Base-by-base conservation (phyloP, 2,888 invertebrate species). In the Cynaeus angustus region DNA sequence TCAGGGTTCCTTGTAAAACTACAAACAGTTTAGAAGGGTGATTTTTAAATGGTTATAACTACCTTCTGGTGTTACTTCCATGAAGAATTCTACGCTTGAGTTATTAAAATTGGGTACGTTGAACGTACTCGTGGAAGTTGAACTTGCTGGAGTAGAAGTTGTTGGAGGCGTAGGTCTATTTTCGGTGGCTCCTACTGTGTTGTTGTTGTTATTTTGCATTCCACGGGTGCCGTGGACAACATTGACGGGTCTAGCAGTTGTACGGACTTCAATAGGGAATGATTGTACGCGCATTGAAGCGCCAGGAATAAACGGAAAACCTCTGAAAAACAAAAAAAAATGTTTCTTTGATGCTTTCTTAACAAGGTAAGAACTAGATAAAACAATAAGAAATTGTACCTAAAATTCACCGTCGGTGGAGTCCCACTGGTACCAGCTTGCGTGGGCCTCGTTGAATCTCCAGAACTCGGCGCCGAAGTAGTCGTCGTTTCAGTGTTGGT, bases 1-100 rank as follows among this genome's bases (percentile, higher is more conserved):
- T 81, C 48, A 83, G 59, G 2, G 84, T 78, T 14, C 85, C 85
- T 81, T 86, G 84, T 8, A 87, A 80, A 72, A 86, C 86, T 80
- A 48, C 1, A 61, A 5, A 38, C 3, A 14, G 7, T 37, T 58
- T 30, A 45, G 41, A 10, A 2, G 3, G 6, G n/a, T 37, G 37
- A 5, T 37, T 3, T 37, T 37, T 8, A 48, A 16, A 6, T 48
- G 1, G 6, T n/a, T 8, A 4, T 33, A 33, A 6, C 6, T 6
- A 80, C 85, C 84, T 78, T 87, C 87, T 13, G 88, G 87, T 46
- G 85, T 87, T 59, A 88, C 86, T 79, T 87, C 90, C 89, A 91
- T 89, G 76, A 90, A 86, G 70, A 91, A 88, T 75, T 89, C 88
- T 66, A 89, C 86, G 78, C 88, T 88, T 1, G 83, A 82, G 78